Percentiles rank a stretch among this genome's conserved stretches.
Conservation (phyloP, 2,113 vertebrate species). For the Excalfactoria chinensis region DNA sequence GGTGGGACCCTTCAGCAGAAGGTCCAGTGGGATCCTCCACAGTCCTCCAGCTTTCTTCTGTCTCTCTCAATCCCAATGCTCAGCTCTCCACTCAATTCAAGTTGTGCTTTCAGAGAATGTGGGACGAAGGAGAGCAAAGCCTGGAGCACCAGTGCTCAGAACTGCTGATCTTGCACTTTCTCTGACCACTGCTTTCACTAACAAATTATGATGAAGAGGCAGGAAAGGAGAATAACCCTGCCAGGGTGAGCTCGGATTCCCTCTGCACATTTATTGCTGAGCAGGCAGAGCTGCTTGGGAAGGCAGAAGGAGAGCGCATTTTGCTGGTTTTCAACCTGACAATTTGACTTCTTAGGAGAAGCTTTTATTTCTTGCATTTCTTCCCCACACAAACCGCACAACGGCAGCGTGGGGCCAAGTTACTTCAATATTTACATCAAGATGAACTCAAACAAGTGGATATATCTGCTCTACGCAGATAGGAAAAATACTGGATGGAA, state of each 20-base stretch:
- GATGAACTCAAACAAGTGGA: neutral
- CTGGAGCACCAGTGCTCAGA: neutral
- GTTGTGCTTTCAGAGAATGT: neutral
- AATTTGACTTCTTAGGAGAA: neutral
- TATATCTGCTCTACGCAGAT: neutral
- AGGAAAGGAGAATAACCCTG: slow-evolving; percentile 8
- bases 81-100: neutral
- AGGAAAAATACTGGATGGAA: neutral
- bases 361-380: neutral
- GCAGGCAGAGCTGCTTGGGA: slow-evolving; percentile 6
- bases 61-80: neutral
- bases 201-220: slow-evolving; percentile 53
- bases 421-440: neutral
- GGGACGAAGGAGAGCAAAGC: neutral
- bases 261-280: slow-evolving; percentile 2
- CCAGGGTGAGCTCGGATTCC: neutral
- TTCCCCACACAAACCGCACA: neutral
- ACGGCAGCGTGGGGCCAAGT: neutral
- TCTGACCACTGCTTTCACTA: slow-evolving; percentile 56
- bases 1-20: neutral
- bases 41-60: neutral
- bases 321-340: neutral
- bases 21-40: neutral
- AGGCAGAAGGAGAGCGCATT: neutral
- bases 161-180: slow-evolving; percentile 29